These are phyloP conservation scores for Chaetodon trifasciatus DNA, from an alignment of 2,797 vertebrate species.

Conservation along the genomic window DNA sequence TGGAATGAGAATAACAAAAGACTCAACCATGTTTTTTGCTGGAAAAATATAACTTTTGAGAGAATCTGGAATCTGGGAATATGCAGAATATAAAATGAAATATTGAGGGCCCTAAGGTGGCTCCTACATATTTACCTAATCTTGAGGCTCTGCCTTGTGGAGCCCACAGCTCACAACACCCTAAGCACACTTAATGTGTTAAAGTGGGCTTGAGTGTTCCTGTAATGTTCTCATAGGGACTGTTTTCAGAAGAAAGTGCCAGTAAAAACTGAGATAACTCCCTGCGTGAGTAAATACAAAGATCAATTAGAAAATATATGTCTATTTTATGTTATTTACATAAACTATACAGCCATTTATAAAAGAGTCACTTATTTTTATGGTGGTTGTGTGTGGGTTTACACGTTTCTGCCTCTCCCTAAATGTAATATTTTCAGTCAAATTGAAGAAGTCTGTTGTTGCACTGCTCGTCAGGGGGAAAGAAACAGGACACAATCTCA, in stretches of 20 bases:
- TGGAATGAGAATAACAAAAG: too few relatives aligned
- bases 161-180: too few relatives aligned
- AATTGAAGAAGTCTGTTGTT: not conserved
- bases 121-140: not conserved
- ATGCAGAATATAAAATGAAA: not conserved
- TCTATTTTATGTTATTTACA: not conserved
- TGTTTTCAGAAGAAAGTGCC: not conserved
- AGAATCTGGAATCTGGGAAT: not conserved
- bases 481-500: slow-evolving; percentile 1
- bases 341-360: not conserved
- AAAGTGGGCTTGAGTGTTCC: not conserved
- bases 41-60: too few relatives aligned
- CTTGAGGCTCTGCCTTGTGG: not conserved
- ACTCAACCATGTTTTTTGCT: too few relatives aligned
- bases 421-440: not conserved
- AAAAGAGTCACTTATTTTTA: not conserved
- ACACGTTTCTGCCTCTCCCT: not conserved
- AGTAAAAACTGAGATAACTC: not conserved
- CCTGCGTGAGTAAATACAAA: not conserved
- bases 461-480: not conserved
- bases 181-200: not conserved
- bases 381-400: not conserved
- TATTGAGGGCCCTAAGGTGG: not conserved
- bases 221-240: not conserved
- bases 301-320: too few relatives aligned